These are phyloP conservation scores for Saguinus imperator DNA, from an alignment of 2,113 vertebrate species.

Conservation along the genomic window DNA sequence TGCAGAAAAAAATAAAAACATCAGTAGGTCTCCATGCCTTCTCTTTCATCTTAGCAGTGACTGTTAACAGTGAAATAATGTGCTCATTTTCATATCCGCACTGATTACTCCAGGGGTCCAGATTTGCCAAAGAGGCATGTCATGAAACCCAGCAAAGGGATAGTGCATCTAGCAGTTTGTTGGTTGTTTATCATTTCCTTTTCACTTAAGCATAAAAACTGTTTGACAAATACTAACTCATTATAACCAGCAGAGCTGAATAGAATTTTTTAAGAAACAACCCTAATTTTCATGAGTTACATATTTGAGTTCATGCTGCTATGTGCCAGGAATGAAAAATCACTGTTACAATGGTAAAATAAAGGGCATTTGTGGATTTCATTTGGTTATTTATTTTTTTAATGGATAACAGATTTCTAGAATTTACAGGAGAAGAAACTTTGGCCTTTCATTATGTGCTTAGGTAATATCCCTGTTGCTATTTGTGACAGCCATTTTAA, in stretches of 20 bases:
- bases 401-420: constrained; percentile 38
- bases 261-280: constrained; percentile 62
- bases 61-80: constrained; percentile 67
- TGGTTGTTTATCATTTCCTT: constrained; percentile 77
- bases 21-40: constrained; percentile 28
- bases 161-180: constrained; percentile 35
- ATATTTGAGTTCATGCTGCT: constrained; percentile 65
- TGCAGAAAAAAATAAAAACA: constrained; percentile 53
- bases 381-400: constrained; percentile 49
- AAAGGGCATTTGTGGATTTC: constrained; percentile 60
- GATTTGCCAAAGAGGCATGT: constrained; percentile 52
- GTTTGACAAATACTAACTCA: constrained; percentile 78
- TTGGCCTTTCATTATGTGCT: background rate
- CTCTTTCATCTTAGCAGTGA: constrained; percentile 56
- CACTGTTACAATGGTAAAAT: constrained; percentile 59
- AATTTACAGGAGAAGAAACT: constrained; percentile 54
- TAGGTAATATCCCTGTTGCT: background rate
- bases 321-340: constrained; percentile 67
- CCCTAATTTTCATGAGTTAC: constrained; percentile 68
- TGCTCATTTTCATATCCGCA: constrained; percentile 68
- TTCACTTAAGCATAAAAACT: constrained; percentile 76
- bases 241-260: constrained; percentile 70
- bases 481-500: background rate
- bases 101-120: constrained; percentile 56
- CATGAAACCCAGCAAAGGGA: constrained; percentile 46